phyloP scores from a whole-genome alignment of 2,113 vertebrate genomes.

The Cyanistes caeruleus region DNA sequence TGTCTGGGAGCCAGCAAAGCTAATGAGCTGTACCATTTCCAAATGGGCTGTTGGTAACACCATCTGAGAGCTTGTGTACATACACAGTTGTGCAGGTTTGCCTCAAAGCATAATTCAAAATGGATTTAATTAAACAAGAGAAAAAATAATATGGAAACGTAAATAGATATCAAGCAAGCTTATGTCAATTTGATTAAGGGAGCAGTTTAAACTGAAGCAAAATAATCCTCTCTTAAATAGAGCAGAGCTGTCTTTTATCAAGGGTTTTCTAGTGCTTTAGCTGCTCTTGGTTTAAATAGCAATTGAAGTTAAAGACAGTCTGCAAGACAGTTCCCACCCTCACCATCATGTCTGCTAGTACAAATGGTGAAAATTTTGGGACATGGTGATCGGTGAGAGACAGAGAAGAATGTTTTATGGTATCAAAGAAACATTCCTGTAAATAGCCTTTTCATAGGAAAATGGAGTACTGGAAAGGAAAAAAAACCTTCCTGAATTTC shows the following conservation, averaged over 20 bases:
- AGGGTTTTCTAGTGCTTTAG: background rate
- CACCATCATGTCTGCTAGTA: background rate
- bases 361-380: background rate
- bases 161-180: conserved; percentile 26
- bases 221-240: conserved; percentile 17
- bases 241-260: background rate
- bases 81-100: conserved; percentile 15
- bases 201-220: conserved; percentile 24
- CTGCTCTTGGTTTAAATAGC: background rate
- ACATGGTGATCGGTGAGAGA: background rate
- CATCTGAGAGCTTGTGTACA: conserved; percentile 44
- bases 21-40: conserved; percentile 66
- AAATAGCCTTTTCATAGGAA: background rate
- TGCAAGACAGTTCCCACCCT: background rate
- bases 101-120: conserved; percentile 24
- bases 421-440: background rate
- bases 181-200: conserved; percentile 27
- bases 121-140: conserved; percentile 28
- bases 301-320: background rate
- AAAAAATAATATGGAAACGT: conserved; percentile 32
- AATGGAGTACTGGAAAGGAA: background rate
- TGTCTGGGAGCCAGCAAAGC: conserved; percentile 55
- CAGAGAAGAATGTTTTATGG: background rate
- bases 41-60: conserved; percentile 46
- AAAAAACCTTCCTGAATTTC: background rate